Evolutionary conservation across 2,888 invertebrate species (phyloP).

Genomic region (Eupithecia dodoneata): DNA sequence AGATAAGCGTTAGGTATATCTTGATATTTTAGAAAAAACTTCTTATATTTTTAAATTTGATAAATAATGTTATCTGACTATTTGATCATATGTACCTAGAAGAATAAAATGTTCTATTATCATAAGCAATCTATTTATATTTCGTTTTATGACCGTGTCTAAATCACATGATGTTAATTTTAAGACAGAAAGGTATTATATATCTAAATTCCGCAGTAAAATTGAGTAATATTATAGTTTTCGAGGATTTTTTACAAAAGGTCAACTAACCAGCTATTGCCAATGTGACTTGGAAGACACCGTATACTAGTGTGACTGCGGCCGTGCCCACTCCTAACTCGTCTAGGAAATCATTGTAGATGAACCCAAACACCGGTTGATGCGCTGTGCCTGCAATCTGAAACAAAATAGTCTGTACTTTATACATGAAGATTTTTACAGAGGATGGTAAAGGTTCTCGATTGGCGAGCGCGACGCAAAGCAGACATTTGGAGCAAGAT

Average conservation of each 20-base stretch:
- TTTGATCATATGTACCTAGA: neutral
- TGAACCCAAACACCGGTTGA: slow-evolving; percentile 82
- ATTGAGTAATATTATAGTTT: neutral
- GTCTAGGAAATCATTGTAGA: slow-evolving; percentile 84
- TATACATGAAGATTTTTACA: neutral
- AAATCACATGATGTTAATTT: neutral
- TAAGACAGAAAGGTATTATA: neutral
- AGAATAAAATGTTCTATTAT: neutral
- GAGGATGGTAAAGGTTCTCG: no score
- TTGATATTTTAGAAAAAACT: neutral
- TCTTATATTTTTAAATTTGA: neutral
- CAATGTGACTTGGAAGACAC: slow-evolving; percentile 83
- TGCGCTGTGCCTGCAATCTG: slow-evolving; percentile 84
- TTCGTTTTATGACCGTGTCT: neutral
- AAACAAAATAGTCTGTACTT: slow-evolving; percentile 32
- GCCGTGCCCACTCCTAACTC: slow-evolving; percentile 83
- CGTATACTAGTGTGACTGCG: slow-evolving; percentile 83
- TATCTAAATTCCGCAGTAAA: neutral
- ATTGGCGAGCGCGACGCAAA: no score
- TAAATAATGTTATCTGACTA: neutral
- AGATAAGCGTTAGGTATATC: neutral
- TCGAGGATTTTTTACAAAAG: neutral
- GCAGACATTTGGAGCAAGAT: no score
- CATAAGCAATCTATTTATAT: neutral
- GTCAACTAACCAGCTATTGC: slow-evolving; percentile 80